Evolutionary conservation across 2,113 vertebrate species (phyloP).

Genomic region (Poeciliopsis occidentalis): DNA sequence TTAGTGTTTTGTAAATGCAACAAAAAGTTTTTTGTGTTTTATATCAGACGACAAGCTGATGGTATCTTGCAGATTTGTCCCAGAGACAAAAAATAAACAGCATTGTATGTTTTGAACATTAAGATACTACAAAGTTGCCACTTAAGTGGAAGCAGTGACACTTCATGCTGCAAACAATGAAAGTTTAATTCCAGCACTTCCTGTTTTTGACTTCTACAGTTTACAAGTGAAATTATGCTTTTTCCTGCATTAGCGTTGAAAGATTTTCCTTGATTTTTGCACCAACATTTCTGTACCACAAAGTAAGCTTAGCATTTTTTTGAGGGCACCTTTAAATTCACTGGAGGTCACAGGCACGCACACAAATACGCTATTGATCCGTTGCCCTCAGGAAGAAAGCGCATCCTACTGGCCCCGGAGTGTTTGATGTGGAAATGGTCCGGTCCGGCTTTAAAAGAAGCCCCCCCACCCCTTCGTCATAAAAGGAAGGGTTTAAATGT

Average conservation of each 20-base stretch:
- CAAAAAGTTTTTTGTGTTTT: background rate
- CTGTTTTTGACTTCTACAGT: background rate
- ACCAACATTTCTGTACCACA: slow-evolving; percentile 18
- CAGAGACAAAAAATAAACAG: background rate
- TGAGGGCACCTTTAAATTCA: slow-evolving; percentile 18
- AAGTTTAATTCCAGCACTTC: background rate
- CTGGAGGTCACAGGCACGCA: slow-evolving; percentile 16
- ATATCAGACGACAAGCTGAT: background rate
- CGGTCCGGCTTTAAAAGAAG: slow-evolving; percentile 56
- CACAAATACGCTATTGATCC: slow-evolving; percentile 38
- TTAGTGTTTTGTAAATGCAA: background rate
- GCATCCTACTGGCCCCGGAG: slow-evolving; percentile 55
- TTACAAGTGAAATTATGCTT: background rate
- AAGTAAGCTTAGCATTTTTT: slow-evolving; percentile 3
- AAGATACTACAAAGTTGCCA: too few relatives aligned
- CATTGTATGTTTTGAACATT: too few relatives aligned
- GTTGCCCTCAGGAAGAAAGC: slow-evolving; percentile 36
- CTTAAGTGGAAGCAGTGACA: background rate
- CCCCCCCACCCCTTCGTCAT: slow-evolving; percentile 13
- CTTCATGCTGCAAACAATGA: background rate
- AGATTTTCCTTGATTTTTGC: slow-evolving; percentile 9
- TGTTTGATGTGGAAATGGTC: slow-evolving; percentile 71
- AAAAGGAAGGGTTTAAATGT: slow-evolving; percentile 66
- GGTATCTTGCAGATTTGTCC: background rate
- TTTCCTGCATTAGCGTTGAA: background rate